A percentile compares a stretch with the other conserved stretches of the same genome.
phyloP scores from a whole-genome alignment of 2,888 invertebrate species.

The Aleiodes leptofemur region DNA sequence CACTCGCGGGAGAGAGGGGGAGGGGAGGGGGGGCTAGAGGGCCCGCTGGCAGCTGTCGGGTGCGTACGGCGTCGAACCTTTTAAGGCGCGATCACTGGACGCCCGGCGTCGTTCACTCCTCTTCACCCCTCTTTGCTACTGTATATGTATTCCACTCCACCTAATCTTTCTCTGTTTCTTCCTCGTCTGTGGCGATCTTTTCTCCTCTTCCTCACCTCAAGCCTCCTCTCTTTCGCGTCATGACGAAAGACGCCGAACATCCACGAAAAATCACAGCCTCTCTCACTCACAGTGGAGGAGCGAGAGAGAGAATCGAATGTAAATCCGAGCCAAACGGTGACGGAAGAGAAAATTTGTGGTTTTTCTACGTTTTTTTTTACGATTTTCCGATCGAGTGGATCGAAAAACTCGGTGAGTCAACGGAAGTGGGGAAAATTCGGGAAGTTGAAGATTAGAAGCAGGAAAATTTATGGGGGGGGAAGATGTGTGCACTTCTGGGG shows the following conservation, averaged over 20 bases:
- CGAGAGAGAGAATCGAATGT: not conserved
- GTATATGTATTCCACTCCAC: conserved; percentile 7
- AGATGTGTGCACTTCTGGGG: too few relatives aligned
- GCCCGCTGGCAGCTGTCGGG: conserved; percentile 72
- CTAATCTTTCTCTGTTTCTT: conserved; percentile 29
- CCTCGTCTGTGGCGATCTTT: conserved; percentile 36
- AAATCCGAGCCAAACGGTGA: conserved; percentile 33
- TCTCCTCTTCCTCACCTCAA: conserved; percentile 16
- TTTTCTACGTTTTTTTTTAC: conserved; percentile 1
- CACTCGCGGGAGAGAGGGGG: conserved; percentile 50
- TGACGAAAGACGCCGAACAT: conserved; percentile 26
- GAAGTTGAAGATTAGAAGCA: too few relatives aligned
- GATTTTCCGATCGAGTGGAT: not conserved
- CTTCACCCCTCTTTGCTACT: conserved; percentile 37
- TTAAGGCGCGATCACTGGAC: conserved; percentile 75
- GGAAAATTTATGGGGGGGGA: too few relatives aligned
- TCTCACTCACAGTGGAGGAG: not conserved
- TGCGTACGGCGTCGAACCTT: conserved; percentile 76
- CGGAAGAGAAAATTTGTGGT: conserved; percentile 6
- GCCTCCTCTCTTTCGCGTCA: not conserved
- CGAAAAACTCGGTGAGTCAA: not conserved
- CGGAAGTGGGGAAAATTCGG: not conserved
- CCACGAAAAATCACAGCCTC: conserved; percentile 23
- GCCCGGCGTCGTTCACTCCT: conserved; percentile 72
- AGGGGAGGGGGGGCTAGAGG: conserved; percentile 34